phyloP scores from a whole-genome alignment of 2,113 vertebrate species.

The Osmerus mordax region DNA sequence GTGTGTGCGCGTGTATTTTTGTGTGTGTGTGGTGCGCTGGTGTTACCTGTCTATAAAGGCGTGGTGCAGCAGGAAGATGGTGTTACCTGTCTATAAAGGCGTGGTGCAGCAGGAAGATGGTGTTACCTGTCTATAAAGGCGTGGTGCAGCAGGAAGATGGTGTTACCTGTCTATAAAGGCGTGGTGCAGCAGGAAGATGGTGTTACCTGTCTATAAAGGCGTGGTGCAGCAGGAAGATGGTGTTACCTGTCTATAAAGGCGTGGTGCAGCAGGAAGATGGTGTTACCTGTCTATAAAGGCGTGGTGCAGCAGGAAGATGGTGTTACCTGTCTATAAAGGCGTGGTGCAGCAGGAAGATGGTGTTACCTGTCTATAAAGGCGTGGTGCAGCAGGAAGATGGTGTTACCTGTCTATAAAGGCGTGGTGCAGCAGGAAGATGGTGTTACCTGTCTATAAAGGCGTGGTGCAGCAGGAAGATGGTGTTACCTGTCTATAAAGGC shows the following conservation, averaged over 20 bases:
- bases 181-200: conserved; percentile 91
- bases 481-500: conserved; percentile 93
- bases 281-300: conserved; percentile 93
- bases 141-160: conserved; percentile 91
- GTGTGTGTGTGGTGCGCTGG: not conserved
- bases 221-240: conserved; percentile 91
- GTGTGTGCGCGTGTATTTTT: not conserved
- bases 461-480: conserved; percentile 91
- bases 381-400: conserved; percentile 91
- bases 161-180: conserved; percentile 93
- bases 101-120: conserved; percentile 91
- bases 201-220: conserved; percentile 93
- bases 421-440: conserved; percentile 91
- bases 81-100: conserved; percentile 93
- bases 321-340: conserved; percentile 93
- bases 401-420: conserved; percentile 93
- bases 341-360: conserved; percentile 91
- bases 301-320: conserved; percentile 91
- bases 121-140: conserved; percentile 93
- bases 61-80: conserved; percentile 91
- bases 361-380: conserved; percentile 93
- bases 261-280: conserved; percentile 91
- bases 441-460: conserved; percentile 93
- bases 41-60: conserved; percentile 92
- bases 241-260: conserved; percentile 93